Evolutionary conservation across 2,797 vertebrate genomes (phyloP), one percentile per base, ranked within the genome.

Genomic region (Mico argentatus): DNA sequence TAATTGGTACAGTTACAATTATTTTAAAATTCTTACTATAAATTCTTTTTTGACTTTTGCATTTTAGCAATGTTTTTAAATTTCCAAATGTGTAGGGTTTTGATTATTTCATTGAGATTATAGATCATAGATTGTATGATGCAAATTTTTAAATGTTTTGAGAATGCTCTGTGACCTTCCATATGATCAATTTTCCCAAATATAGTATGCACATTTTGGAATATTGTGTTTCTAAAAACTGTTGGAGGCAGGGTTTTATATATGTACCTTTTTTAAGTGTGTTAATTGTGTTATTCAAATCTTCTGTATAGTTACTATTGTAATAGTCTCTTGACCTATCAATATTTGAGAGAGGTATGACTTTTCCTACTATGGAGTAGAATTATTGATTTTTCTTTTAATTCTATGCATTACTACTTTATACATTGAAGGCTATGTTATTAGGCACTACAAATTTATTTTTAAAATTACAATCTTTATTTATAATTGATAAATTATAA

Each of bases 61-160:
- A 88, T 73, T 89, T 80, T 94, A 84, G 7, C 13, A 64, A 57
- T 20, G 26, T 46, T 79, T 94, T 91, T 19, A 36, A 83, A 89
- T 75, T 44, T 64, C 6, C 33, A 67, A 85, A 72, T 85, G n/a
- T 26, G 27, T 61, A 36, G 4, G n/a, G 4, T 52, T 94, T 89
- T 80, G 15, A 83, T 7, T 6, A 79, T 80, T 92, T 84, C 33
- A 41, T 13, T 46, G 27, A 84, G 50, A 44, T 94, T 70, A n/a
- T 59, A 88, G 27, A 91, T 88, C 27, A 77, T 48, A n/a, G 5
- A 41, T 14, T 75, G 20, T 83, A 39, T 88, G 9, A 73, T 22
- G 44, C 9, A 77, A 39, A 26, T 94, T 96, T 96, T 90, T 77
- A 91, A 77, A 14, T 76, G 15, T 92, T 92, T 88, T 67, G 20